Evolutionary conservation across 2,113 vertebrate species (phyloP).

Genomic region (Opisthocomus hoazin): DNA sequence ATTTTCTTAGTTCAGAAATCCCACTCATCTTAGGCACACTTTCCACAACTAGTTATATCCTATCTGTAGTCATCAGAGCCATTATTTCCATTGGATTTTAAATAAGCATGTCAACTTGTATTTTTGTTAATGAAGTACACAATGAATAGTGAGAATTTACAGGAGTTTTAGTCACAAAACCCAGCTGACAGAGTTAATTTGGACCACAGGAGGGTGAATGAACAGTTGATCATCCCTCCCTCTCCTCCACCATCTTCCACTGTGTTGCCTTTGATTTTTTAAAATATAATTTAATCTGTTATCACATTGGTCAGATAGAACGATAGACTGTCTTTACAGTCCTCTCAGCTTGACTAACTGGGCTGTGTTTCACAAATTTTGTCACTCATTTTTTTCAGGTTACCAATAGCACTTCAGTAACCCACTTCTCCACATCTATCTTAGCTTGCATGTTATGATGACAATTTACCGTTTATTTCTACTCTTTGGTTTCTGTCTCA

Average conservation of each 20-base stretch:
- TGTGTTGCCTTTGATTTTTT: background rate
- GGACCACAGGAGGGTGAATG: background rate
- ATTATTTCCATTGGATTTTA: background rate
- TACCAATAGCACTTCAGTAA: background rate
- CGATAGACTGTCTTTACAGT: background rate
- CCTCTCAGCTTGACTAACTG: background rate
- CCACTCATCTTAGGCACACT: background rate
- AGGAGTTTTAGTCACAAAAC: background rate
- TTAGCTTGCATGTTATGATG: background rate
- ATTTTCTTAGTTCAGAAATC: background rate
- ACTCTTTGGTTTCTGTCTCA: background rate
- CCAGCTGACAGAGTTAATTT: background rate
- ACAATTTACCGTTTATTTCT: background rate
- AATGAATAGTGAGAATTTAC: background rate
- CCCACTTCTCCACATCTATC: background rate
- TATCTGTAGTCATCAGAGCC: background rate
- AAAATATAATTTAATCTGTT: background rate
- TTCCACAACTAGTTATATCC: background rate
- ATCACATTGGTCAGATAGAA: background rate
- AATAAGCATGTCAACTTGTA: background rate
- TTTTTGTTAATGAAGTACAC: background rate
- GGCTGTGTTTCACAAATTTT: background rate
- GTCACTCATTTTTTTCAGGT: background rate
- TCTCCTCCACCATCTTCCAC: background rate
- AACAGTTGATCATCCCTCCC: background rate